These are phyloP conservation scores for Platanista minor DNA, from an alignment of 2,113 vertebrate species.

Conservation along the genomic window DNA sequence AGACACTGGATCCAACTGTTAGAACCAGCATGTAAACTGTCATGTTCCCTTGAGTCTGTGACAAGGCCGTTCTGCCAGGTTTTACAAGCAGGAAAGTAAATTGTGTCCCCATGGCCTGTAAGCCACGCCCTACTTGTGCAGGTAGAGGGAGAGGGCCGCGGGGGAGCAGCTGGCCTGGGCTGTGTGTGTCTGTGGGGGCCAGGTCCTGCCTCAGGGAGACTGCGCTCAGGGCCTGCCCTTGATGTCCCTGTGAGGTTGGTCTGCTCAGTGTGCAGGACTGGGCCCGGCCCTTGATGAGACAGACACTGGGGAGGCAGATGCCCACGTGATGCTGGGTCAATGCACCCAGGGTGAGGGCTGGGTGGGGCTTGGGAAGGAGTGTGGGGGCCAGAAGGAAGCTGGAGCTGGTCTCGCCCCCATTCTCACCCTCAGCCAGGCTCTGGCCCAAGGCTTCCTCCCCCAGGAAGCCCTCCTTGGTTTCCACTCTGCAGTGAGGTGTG, in stretches of 20 bases:
- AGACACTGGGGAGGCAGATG: background rate
- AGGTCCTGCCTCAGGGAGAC: background rate
- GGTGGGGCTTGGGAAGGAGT: background rate
- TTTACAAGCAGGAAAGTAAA: background rate
- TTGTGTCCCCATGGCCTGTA: accelerated
- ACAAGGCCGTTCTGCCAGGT: background rate
- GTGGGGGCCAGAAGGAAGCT: background rate
- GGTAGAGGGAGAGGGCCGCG: background rate
- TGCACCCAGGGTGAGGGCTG: background rate
- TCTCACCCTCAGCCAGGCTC: background rate
- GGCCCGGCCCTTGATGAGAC: background rate
- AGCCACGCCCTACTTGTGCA: background rate
- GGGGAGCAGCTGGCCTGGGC: background rate
- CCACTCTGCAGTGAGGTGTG: background rate
- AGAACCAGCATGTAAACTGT: background rate
- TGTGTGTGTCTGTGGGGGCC: background rate
- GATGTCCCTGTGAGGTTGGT: background rate
- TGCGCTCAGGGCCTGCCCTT: background rate
- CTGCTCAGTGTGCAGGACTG: background rate
- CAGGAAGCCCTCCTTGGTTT: background rate
- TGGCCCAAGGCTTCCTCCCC: background rate
- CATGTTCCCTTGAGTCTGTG: background rate
- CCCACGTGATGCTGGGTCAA: background rate
- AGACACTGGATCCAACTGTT: accelerated
- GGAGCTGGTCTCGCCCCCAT: background rate